Conservation (phyloP, 2,797 vertebrate species). For the Synanceia verrucosa region DNA sequence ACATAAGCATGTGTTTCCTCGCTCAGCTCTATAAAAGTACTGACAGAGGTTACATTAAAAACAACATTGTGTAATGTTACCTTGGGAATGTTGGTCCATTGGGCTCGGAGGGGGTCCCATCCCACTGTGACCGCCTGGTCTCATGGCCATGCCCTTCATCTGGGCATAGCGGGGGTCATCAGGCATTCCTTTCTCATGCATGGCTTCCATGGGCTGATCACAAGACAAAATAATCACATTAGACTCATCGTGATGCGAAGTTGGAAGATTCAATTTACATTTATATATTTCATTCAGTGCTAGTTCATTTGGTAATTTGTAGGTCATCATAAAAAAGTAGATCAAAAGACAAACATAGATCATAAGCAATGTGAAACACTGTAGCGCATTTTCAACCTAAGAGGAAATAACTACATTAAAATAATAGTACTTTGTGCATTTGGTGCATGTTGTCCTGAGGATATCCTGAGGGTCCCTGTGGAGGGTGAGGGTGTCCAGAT, state of each 20-base stretch:
- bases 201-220: conserved; percentile 90
- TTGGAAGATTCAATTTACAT: neutral
- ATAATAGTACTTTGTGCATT: conserved; percentile 90
- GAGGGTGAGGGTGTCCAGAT: conserved; percentile 88
- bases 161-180: conserved; percentile 92
- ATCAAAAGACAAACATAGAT: neutral
- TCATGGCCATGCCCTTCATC: conserved; percentile 93
- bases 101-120: conserved; percentile 96
- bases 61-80: conserved; percentile 66
- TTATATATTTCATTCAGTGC: neutral
- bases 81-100: conserved; percentile 98
- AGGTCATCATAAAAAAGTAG: neutral
- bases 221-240: neutral
- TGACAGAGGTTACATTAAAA: neutral
- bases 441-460: conserved; percentile 95
- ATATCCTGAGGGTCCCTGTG: conserved; percentile 91
- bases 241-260: neutral
- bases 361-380: neutral
- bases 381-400: neutral
- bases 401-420: neutral
- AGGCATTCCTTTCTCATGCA: conserved; percentile 91
- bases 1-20: neutral
- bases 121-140: conserved; percentile 86
- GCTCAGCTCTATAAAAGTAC: neutral
- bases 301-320: neutral